Evolutionary conservation across 2,888 invertebrate genomes (phyloP).

Genomic region (Apamea crenata): DNA sequence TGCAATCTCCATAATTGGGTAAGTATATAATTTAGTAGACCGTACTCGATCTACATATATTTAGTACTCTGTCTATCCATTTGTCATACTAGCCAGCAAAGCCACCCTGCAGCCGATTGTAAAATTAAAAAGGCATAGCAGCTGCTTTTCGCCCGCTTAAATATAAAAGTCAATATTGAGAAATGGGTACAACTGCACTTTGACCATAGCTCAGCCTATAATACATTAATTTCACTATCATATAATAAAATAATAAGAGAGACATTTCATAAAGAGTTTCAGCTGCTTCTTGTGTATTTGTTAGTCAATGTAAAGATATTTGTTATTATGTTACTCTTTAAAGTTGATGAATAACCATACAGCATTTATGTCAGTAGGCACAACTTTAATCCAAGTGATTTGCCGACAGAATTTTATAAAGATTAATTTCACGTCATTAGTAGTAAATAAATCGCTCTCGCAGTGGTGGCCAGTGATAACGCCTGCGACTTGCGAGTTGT

Average conservation of each 20-base stretch:
- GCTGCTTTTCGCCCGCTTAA: constrained; percentile 18
- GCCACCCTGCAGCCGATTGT: background rate
- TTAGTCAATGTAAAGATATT: constrained; percentile 23
- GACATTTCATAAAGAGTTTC: constrained; percentile 27
- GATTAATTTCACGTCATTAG: background rate
- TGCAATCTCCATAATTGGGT: too few species aligned
- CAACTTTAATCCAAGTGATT: constrained; percentile 2
- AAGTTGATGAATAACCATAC: background rate
- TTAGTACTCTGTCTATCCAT: background rate
- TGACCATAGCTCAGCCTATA: background rate
- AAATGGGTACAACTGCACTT: constrained; percentile 17
- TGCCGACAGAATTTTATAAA: background rate
- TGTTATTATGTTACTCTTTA: constrained; percentile 4
- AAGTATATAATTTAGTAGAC: background rate
- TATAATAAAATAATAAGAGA: constrained; percentile 21
- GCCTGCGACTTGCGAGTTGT: too few species aligned
- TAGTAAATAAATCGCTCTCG: background rate
- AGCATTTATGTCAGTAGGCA: constrained; percentile 1
- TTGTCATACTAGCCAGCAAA: background rate
- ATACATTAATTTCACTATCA: constrained; percentile 29
- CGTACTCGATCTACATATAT: background rate
- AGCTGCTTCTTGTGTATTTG: constrained; percentile 29
- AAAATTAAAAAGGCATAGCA: constrained; percentile 13
- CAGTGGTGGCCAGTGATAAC: background rate
- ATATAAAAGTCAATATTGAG: constrained; percentile 41